Evolutionary conservation across 2,113 vertebrate genomes (phyloP).

Genomic region (Formicarius rufipectus): DNA sequence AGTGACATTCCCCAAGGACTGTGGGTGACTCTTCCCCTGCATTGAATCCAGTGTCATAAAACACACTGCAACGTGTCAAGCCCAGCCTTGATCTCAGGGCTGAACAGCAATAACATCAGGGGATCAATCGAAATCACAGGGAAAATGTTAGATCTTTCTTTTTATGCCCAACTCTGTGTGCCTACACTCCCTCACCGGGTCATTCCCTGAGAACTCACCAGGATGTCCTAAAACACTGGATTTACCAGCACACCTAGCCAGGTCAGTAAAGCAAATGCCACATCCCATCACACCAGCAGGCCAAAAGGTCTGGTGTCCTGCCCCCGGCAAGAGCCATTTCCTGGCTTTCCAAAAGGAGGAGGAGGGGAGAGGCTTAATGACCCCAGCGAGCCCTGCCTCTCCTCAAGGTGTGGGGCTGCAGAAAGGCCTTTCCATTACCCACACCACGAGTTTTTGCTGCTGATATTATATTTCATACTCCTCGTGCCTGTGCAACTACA

Average conservation of each 20-base stretch:
- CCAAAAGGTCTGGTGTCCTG: background rate
- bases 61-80: background rate
- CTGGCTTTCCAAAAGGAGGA: background rate
- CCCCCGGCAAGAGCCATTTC: background rate
- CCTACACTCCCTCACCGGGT: background rate
- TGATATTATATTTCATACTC: background rate
- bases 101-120: fast-evolving
- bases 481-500: background rate
- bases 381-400: background rate
- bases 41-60: background rate
- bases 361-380: background rate
- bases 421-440: background rate
- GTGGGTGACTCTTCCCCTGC: background rate
- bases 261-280: background rate
- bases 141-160: fast-evolving
- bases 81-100: background rate
- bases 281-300: background rate
- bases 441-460: background rate
- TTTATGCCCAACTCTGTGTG: background rate
- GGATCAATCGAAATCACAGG: background rate
- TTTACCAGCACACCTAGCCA: background rate
- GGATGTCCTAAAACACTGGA: background rate
- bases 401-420: background rate
- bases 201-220: background rate
- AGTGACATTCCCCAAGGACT: background rate